Evolutionary conservation across 2,797 vertebrate genomes (phyloP).

Genomic region (Xenopus petersii): DNA sequence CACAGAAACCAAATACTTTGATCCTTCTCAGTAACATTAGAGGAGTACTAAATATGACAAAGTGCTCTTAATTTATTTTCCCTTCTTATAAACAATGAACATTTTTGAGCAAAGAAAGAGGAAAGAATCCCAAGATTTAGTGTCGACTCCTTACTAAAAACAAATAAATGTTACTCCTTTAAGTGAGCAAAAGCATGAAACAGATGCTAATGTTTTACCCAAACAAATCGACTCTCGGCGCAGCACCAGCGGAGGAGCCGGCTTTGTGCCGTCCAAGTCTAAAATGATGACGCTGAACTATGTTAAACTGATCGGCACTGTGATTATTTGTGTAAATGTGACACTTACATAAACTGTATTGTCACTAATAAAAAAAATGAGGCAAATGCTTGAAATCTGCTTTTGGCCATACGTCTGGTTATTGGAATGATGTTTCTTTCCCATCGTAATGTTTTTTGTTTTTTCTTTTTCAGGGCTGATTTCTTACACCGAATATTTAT

Average conservation of each 20-base stretch:
- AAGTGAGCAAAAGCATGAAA: conserved; percentile 50
- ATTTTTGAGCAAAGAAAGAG: conserved; percentile 10
- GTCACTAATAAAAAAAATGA: conserved; percentile 31
- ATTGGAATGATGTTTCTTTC: neutral
- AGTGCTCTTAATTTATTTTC: conserved; percentile 61
- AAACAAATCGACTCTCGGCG: conserved; percentile 47
- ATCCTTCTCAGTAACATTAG: conserved; percentile 60
- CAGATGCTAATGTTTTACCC: conserved; percentile 31
- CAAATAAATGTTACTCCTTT: conserved; percentile 54
- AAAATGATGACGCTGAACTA: conserved; percentile 24
- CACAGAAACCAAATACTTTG: conserved; percentile 63
- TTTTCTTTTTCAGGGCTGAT: conserved; percentile 79
- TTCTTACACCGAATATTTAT: conserved; percentile 94
- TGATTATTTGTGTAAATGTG: conserved; percentile 42
- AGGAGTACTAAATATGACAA: conserved; percentile 63
- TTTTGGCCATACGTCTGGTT: neutral
- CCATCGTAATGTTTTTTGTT: conserved; percentile 21
- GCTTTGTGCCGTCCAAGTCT: conserved; percentile 13
- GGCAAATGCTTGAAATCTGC: conserved; percentile 18
- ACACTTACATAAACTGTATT: conserved; percentile 36
- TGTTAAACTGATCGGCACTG: conserved; percentile 24
- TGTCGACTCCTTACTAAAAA: conserved; percentile 52
- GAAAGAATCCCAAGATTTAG: conserved; percentile 51
- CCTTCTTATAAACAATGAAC: conserved; percentile 56
- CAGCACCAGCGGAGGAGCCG: conserved; percentile 42